Conservation (phyloP, 1,140 invertebrate genomes). For the Drosophila willistoni region DNA sequence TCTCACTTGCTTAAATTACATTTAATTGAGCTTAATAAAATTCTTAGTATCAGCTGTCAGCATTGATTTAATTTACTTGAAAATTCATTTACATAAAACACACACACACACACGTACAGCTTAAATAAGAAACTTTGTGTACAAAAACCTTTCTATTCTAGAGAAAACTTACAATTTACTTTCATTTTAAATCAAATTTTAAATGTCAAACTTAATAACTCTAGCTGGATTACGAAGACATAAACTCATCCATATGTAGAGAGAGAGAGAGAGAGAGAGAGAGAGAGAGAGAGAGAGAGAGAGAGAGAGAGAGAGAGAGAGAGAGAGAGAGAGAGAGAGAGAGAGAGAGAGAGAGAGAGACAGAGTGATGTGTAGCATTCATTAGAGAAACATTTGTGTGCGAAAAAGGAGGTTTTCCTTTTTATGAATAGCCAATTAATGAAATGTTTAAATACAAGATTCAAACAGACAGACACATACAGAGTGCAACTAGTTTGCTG, state of each 20-base stretch:
- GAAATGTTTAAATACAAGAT: not conserved
- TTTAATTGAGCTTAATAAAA: conserved; percentile 10
- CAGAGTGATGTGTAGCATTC: not conserved
- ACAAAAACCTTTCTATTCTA: not conserved
- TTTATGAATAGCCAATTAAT: conserved; percentile 11
- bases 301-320: too few species aligned
- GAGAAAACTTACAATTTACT: not conserved
- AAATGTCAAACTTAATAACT: not conserved
- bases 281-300: too few species aligned
- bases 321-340: too few species aligned
- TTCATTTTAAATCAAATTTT: not conserved
- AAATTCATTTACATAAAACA: not conserved
- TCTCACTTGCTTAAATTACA: not conserved
- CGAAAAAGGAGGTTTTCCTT: not conserved
- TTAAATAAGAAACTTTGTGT: not conserved
- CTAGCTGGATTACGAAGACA: not conserved
- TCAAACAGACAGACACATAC: not conserved
- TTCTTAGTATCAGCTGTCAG: not conserved
- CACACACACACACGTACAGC: not conserved
- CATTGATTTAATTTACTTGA: not conserved
- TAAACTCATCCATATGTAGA: too few species aligned
- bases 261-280: too few species aligned
- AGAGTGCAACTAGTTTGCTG: not conserved
- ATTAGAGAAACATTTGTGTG: not conserved
- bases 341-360: too few species aligned